phyloP scores from a whole-genome alignment of 2,888 invertebrate genomes.

The Frankliniella fusca region DNA sequence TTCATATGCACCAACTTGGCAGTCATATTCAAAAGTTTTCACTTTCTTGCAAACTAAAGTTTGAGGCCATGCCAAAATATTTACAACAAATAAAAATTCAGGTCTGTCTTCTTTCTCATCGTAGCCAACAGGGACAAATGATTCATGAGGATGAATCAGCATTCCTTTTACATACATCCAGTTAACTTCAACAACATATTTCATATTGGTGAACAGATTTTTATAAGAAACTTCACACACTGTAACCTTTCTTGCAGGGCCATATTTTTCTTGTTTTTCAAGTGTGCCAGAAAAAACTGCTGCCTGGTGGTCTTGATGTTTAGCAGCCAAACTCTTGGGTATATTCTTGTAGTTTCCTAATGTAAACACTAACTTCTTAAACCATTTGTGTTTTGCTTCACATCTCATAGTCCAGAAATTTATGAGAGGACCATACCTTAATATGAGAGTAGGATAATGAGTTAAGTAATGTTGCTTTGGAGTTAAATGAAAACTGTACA shows the following conservation, averaged over 20 bases:
- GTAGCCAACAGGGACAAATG: not conserved
- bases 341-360: constrained; percentile 27
- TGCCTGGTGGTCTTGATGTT: not conserved
- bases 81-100: not conserved
- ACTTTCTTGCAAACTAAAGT: not conserved
- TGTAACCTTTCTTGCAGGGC: not conserved
- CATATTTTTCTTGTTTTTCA: not conserved
- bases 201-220: too few species aligned
- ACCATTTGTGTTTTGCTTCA: constrained; percentile 17
- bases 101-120: not conserved
- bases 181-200: not conserved
- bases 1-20: not conserved
- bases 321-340: not conserved
- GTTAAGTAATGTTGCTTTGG: not conserved
- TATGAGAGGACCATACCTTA: not conserved
- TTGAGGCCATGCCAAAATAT: not conserved
- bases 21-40: not conserved
- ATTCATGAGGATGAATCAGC: not conserved
- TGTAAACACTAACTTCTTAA: not conserved
- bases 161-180: not conserved
- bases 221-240: not conserved
- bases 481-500: not conserved
- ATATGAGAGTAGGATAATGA: not conserved
- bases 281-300: not conserved
- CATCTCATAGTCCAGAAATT: not conserved